Evolutionary conservation across 2,113 vertebrate genomes (phyloP), one percentile per base, ranked within the genome.

Genomic region (Chaenogobius annularis): DNA sequence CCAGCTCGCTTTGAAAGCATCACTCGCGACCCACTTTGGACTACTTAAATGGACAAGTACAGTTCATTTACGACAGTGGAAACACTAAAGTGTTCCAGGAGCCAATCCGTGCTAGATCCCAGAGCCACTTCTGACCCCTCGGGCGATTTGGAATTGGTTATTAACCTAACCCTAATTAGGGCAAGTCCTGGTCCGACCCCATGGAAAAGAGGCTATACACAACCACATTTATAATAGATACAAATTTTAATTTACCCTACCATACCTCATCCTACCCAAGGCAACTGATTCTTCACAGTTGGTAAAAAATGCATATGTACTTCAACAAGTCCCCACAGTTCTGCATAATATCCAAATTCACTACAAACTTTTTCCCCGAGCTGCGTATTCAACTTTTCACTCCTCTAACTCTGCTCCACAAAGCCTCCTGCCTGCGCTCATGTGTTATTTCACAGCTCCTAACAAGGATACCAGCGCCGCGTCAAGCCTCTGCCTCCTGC

Each of bases 401-500:
- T 62, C 35, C 43, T 17, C 50, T 8, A 58, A 63, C 63, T 44
- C 22, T 50, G 73, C 48, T 59, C n/a, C 19, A 44, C 43, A 58
- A 68, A 43, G 64, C 48, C 14, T 58, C 70, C 61, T 59, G 15
- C 76, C 26, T 31, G 63, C 10, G 11, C 67, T 76, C 63, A 66
- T 11, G 74, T 22, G 75, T 71, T 73, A 77, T 79, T 81, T 84
- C 70, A 79, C 79, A 84, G 75, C 58, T 68, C 70, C 76, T 79
- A 79, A 82, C 83, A 73, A 79, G 83, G 64, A 73, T 69, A 79
- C 73, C 79, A 77, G 73, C 79, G 73, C 58, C 52, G 68, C 54
- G 52, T 79, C 83, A 79, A 74, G 79, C 77, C 56, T 81, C 68
- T 75, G 73, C 79, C 40, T 73, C 75, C 19, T 72, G 61, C 74